These are phyloP conservation scores for Drosophila anomelani DNA, from an alignment of 2,888 invertebrate species.

Conservation along the genomic window DNA sequence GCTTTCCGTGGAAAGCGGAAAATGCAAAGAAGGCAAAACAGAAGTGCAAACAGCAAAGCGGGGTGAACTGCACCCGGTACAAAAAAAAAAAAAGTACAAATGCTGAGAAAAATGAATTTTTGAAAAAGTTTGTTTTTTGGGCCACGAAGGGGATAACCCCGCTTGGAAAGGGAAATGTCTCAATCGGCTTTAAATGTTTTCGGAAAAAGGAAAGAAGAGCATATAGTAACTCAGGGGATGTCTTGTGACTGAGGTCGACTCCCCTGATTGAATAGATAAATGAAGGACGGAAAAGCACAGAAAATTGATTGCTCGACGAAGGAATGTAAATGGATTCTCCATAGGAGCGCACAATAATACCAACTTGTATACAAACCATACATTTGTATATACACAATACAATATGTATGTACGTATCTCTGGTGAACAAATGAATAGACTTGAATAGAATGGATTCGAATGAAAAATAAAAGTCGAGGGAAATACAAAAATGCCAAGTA, in stretches of 20 bases:
- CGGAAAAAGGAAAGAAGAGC: constrained; percentile 7
- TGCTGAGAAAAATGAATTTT: constrained; percentile 63
- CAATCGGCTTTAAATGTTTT: constrained; percentile 39
- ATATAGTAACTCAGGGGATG: constrained; percentile 1
- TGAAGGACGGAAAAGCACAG: constrained; percentile 65
- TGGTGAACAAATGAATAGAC: constrained; percentile 35
- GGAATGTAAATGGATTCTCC: constrained; percentile 55
- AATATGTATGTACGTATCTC: background rate
- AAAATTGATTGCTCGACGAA: constrained; percentile 69
- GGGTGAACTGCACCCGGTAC: constrained; percentile 20
- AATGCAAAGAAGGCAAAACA: constrained; percentile 60
- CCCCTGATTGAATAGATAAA: constrained; percentile 74
- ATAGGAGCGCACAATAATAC: constrained; percentile 29
- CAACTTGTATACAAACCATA: constrained; percentile 1
- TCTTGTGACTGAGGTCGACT: constrained; percentile 63
- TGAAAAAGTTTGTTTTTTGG: constrained; percentile 49
- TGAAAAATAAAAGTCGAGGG: constrained; percentile 23
- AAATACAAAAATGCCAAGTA: constrained; percentile 31
- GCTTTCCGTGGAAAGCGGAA: constrained; percentile 39
- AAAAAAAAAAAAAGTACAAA: constrained; percentile 31
- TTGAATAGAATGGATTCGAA: constrained; percentile 24
- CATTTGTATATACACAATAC: background rate
- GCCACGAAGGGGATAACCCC: constrained; percentile 33
- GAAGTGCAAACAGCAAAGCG: constrained; percentile 23
- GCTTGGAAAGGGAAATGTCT: constrained; percentile 9